Evolutionary conservation across 2,888 invertebrate genomes (phyloP).

Genomic region (Galeopsomyia nigrocyanea): DNA sequence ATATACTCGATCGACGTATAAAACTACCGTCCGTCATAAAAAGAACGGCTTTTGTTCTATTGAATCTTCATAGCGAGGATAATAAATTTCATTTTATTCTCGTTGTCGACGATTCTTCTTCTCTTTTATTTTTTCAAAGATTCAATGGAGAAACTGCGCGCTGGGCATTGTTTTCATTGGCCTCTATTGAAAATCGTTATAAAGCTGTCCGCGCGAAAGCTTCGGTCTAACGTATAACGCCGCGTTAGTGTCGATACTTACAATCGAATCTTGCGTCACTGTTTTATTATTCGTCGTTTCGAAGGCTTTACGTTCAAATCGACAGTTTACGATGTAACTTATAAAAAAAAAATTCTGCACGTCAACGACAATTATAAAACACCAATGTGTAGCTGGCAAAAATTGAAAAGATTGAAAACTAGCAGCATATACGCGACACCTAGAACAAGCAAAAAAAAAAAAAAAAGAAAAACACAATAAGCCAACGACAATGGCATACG

Average conservation of each 20-base stretch:
- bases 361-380: no score
- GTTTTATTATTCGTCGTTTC: no score
- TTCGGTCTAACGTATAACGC: constrained; percentile 24
- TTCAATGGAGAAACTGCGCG: constrained; percentile 49
- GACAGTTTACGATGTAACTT: no score
- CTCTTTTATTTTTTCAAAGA: constrained; percentile 17
- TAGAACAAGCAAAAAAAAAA: no score
- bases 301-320: no score
- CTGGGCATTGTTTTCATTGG: constrained; percentile 50
- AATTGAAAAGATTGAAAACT: no score
- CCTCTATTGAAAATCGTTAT: constrained; percentile 59
- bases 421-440: no score
- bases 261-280: neutral
- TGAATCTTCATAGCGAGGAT: constrained; percentile 52
- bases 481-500: no score
- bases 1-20: neutral
- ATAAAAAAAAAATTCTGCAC: no score
- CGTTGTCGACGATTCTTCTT: constrained; percentile 53
- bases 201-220: constrained; percentile 47
- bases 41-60: constrained; percentile 33
- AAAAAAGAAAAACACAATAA: no score
- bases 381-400: no score
- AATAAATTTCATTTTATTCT: constrained; percentile 59
- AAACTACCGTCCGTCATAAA: constrained; percentile 14
- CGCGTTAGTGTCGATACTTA: constrained; percentile 34